phyloP scores from a whole-genome alignment of 2,113 vertebrate species.

The Sturnira hondurensis region DNA sequence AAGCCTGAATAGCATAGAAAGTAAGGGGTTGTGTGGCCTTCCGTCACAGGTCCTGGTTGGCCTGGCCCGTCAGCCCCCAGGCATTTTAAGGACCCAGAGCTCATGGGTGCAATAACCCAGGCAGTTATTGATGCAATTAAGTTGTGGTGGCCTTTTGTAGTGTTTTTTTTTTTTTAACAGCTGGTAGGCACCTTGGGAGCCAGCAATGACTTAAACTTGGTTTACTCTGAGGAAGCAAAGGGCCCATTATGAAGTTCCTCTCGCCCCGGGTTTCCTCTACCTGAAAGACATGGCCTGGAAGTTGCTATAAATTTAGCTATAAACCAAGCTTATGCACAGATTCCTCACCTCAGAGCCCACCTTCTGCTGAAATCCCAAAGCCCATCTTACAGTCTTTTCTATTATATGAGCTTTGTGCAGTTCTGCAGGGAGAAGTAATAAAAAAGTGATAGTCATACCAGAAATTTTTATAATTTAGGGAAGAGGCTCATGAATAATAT shows the following conservation, averaged over 20 bases:
- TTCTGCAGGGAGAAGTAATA: background rate
- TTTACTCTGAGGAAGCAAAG: background rate
- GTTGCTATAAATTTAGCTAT: background rate
- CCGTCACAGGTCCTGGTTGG: accelerated
- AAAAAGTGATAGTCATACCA: background rate
- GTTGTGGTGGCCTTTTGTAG: background rate
- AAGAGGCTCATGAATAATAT: background rate
- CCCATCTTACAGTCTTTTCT: background rate
- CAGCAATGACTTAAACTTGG: background rate
- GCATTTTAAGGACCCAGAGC: background rate
- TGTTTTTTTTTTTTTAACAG: background rate
- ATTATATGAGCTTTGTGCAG: background rate
- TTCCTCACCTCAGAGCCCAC: background rate
- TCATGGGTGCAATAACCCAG: background rate
- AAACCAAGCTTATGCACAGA: background rate
- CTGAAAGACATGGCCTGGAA: background rate
- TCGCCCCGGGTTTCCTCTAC: background rate
- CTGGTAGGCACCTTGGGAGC: background rate
- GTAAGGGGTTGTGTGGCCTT: background rate
- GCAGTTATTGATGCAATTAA: background rate
- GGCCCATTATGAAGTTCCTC: background rate
- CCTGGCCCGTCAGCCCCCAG: background rate
- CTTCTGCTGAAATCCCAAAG: background rate
- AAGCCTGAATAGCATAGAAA: background rate
- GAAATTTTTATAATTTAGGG: background rate